Percentiles rank a stretch among this genome's conserved stretches.
phyloP scores from a whole-genome alignment of 2,888 invertebrate genomes.

The Opisthograptis luteolata region DNA sequence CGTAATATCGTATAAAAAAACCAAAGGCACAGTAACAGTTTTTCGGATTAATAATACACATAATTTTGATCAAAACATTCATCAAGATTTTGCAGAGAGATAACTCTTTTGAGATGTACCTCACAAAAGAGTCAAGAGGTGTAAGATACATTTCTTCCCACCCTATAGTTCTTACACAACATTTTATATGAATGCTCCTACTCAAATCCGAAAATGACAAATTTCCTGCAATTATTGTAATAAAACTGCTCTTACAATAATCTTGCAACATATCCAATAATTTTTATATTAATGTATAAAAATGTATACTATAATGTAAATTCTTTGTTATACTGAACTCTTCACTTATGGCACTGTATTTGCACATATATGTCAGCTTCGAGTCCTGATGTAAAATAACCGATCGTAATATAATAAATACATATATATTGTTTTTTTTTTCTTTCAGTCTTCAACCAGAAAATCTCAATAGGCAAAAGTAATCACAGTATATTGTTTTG shows the following conservation, averaged over 20 bases:
- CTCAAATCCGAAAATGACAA: not conserved
- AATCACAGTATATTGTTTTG: constrained; percentile 74
- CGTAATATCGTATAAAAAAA: constrained; percentile 37
- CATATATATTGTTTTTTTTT: constrained; percentile 50
- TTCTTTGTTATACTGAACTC: constrained; percentile 52
- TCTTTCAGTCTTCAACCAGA: constrained; percentile 79
- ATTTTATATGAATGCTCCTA: not conserved
- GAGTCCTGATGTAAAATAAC: constrained; percentile 49
- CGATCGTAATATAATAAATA: constrained; percentile 27
- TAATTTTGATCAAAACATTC: too few relatives aligned
- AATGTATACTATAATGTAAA: constrained; percentile 45
- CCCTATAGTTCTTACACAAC: not conserved
- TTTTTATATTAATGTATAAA: constrained; percentile 33
- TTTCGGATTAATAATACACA: too few relatives aligned
- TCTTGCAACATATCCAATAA: constrained; percentile 30
- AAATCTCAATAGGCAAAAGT: constrained; percentile 79
- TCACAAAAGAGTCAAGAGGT: too few relatives aligned
- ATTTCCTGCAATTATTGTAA: not conserved
- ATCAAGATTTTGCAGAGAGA: too few relatives aligned
- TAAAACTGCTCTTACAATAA: not conserved
- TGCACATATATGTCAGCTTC: constrained; percentile 61
- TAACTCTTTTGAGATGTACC: too few relatives aligned
- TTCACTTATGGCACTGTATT: constrained; percentile 75
- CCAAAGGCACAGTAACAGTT: too few relatives aligned
- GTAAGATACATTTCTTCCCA: too few relatives aligned